Base-by-base conservation (phyloP, 2,113 vertebrate genomes). In the Pseudorasbora parva region DNA sequence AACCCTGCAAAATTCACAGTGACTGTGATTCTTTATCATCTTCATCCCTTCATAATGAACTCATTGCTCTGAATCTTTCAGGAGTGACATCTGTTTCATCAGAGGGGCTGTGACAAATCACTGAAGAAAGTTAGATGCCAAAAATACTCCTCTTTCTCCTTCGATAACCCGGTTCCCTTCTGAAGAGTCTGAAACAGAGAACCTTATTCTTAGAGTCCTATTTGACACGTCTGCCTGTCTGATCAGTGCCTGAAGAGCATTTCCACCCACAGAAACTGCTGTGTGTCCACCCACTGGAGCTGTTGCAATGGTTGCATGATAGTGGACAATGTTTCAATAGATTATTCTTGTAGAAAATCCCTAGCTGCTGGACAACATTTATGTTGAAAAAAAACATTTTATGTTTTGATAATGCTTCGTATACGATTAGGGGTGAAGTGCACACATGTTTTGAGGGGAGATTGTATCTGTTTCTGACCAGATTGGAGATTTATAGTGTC, bases 191-290 rank as follows among this genome's bases (percentile, higher is more conserved):
- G 69, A 69, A 60, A 23, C 43, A 23, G 4, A 82, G 68, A 73
- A 30, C 59, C 47, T 85, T 87, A 85, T 86, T 87, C 43, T 84
- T 87, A 87, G 86, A 82, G 66, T 49, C 49, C 15, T 71, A 12
- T 81, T 51, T 69, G 37, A 72, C 64, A 45, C 41, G 33, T 77
- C 60, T 56, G 84, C 80, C 60, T 60, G 78, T 59, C 57, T 82
- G 72, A 81, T 83, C 84, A 75, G 68, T 51, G 66, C 73, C 74
- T 75, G 57, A 33, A 79, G 59, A 68, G 51, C 60, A 69, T 69
- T 37, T 64, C 30, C 51, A 60, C 76, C 68, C 73, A 80, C 78
- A 51, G 60, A 88, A 84, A 84, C 15, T 59, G 49, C 69, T 62
- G 62, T 83, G 25, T 86, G 87, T 85, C 82, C 75, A 85, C 85